Base-by-base conservation (phyloP, 2,797 vertebrate species). In the Emydoidea blandingii region DNA sequence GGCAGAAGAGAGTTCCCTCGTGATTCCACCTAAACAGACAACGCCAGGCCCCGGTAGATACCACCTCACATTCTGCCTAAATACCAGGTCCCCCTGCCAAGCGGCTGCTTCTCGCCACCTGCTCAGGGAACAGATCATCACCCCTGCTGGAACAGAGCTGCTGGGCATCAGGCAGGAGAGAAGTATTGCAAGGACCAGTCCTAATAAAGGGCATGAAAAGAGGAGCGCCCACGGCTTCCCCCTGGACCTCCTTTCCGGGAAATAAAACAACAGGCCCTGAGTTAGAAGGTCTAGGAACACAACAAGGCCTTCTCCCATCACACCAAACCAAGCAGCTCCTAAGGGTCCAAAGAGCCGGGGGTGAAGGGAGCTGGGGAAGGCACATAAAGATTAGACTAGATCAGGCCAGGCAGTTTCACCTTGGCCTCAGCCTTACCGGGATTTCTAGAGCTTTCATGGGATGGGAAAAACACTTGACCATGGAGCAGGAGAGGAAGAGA, bases 241-340 rank as follows among this genome's bases (percentile, higher is more conserved):
- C 12, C 18, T 12, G 1, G 68, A 1, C 0, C 3, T 2, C 0
- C 74, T 65, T 49, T 21, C 18, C 34, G 18, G 31, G 49, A 11
- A n/a, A 52, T 2, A 1, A 50, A n/a, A 12, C 10, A 19, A 21
- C 37, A 27, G 68, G 49, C 19, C 78, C 78, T 16, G 27, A 31
- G 78, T n/a, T 52, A 50, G 16, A 50, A 34, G 31, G 49, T 49
- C 49, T 52, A 21, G 10, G 44, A 47, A 19, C 29, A 18, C 29
- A 19, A 8, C 78, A 6, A 21, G 44, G 78, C 31, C 31, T 34
- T n/a, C 25, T 29, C 27, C 25, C 74, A 18, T 47, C 41, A 16
- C 74, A 49, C 44, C 74, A 49, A 15, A 44, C 16, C 74, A 16
- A 14, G 50, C 31, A 21, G 49, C 12, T 50, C 31, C 78, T n/a